These are phyloP conservation scores for Tricholaema leucomelas DNA, from an alignment of 2,113 vertebrate genomes.

Conservation along the genomic window DNA sequence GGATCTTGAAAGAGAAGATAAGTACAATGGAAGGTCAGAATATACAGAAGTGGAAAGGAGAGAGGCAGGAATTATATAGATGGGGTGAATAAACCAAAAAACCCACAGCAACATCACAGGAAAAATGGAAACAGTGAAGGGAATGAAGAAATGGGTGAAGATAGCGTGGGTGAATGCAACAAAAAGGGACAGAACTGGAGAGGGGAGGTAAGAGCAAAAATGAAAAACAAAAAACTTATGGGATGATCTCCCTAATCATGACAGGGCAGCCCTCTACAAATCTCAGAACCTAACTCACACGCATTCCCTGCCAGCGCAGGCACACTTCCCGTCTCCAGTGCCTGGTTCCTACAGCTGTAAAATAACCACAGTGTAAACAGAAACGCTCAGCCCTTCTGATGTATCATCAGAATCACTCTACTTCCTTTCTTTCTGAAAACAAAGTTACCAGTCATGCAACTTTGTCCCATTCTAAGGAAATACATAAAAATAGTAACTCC, in stretches of 20 bases:
- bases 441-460: not conserved
- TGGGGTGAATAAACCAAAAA: not conserved
- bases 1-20: not conserved
- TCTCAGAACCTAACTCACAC: not conserved
- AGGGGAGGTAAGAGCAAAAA: not conserved
- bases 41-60: not conserved
- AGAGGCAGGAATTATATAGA: not conserved
- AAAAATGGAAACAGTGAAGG: not conserved
- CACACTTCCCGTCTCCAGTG: not conserved
- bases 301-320: not conserved
- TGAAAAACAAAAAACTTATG: not conserved
- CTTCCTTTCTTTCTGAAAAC: not conserved
- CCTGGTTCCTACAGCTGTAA: not conserved
- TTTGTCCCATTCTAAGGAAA: not conserved
- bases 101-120: not conserved
- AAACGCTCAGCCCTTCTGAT: not conserved
- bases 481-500: not conserved
- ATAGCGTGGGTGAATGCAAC: not conserved
- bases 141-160: not conserved
- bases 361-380: too few relatives aligned
- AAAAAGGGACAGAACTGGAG: not conserved
- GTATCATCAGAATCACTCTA: not conserved
- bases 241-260: not conserved
- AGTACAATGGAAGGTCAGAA: not conserved
- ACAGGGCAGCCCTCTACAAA: not conserved